phyloP scores from a whole-genome alignment of 2,797 vertebrate species.

The Channallabes apus region DNA sequence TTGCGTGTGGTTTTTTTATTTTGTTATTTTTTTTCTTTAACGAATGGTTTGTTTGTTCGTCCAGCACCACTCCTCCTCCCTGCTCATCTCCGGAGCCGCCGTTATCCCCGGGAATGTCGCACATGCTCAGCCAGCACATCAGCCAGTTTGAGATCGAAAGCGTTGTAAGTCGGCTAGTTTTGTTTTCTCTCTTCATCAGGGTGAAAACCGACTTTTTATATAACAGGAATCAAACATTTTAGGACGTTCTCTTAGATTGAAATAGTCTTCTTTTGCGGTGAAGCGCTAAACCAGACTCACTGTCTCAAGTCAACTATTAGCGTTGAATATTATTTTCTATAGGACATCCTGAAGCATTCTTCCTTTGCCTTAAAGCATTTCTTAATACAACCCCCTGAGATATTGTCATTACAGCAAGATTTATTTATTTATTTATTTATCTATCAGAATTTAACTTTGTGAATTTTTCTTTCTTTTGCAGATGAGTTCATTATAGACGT shows the following conservation, averaged over 20 bases:
- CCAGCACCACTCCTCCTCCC: constrained; percentile 73
- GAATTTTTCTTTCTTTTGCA: constrained; percentile 42
- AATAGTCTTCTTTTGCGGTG: background rate
- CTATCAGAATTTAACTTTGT: background rate
- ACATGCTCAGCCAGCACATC: constrained; percentile 87
- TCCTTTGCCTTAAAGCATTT: background rate
- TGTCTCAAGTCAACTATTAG: background rate
- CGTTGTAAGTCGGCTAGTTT: constrained; percentile 71
- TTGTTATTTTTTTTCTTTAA: background rate
- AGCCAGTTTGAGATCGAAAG: constrained; percentile 86
- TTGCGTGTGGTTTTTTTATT: background rate
- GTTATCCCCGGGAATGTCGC: constrained; percentile 91
- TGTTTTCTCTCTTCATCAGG: background rate
- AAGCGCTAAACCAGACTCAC: background rate
- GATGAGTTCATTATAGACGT: constrained; percentile 50
- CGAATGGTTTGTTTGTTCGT: constrained; percentile 35
- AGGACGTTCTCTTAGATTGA: background rate
- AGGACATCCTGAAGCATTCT: background rate
- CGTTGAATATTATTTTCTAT: background rate
- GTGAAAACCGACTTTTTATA: too few species aligned
- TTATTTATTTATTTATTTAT: background rate
- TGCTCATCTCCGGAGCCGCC: constrained; percentile 88
- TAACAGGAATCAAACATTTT: background rate
- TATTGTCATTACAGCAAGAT: background rate
- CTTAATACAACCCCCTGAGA: background rate